Evolutionary conservation across 2,113 vertebrate species (phyloP).

Genomic region (Melierax canorus): DNA sequence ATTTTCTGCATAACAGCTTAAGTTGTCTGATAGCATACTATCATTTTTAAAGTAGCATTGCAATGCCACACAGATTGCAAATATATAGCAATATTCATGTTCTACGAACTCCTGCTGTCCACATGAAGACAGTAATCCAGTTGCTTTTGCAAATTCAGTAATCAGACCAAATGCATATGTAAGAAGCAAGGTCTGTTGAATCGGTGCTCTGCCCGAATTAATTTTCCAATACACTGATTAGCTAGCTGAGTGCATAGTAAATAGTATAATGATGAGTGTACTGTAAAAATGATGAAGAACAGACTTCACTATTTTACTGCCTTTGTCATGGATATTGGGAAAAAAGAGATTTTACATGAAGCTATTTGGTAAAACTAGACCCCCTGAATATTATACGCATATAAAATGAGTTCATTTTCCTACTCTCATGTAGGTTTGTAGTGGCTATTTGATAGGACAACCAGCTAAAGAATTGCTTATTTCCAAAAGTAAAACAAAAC

Average conservation of each 20-base stretch:
- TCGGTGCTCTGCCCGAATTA: not conserved
- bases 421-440: not conserved
- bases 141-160: conserved; percentile 1
- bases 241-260: not conserved
- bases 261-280: not conserved
- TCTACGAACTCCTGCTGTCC: not conserved
- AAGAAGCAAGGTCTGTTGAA: not conserved
- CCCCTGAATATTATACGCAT: not conserved
- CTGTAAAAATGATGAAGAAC: conserved; percentile 6
- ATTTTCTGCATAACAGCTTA: not conserved
- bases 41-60: not conserved
- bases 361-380: not conserved
- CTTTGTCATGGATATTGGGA: not conserved
- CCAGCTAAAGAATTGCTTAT: not conserved
- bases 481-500: conserved; percentile 7
- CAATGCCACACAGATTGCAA: not conserved
- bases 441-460: not conserved
- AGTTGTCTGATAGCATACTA: not conserved
- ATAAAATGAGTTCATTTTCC: not conserved
- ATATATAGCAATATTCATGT: not conserved
- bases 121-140: not conserved
- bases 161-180: conserved; percentile 5
- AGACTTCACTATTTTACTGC: not conserved
- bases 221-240: conserved; percentile 21
- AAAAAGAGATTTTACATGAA: not conserved